Percentiles rank a stretch among this genome's conserved stretches.
Conservation (phyloP, 2,888 invertebrate genomes). For the Sturmia bella region DNA sequence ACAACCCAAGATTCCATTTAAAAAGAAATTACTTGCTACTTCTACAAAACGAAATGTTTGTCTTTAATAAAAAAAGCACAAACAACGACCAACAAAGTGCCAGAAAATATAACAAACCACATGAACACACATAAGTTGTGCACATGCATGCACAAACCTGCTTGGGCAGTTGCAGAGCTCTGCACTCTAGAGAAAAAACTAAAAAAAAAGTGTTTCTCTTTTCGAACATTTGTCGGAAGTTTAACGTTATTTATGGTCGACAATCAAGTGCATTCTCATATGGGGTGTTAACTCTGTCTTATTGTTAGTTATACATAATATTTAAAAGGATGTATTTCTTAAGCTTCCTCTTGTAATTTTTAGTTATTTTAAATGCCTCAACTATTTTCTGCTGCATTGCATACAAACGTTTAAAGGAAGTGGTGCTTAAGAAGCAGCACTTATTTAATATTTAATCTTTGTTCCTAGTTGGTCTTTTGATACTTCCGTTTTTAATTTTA, state of each 20-base stretch:
- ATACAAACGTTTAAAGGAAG: slow-evolving; percentile 16
- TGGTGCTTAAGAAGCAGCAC: slow-evolving; percentile 30
- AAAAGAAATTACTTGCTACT: slow-evolving; percentile 58
- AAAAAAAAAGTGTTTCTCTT: slow-evolving; percentile 30
- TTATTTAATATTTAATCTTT: slow-evolving; percentile 57
- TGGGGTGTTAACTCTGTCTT: slow-evolving; percentile 67
- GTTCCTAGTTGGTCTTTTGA: slow-evolving; percentile 36
- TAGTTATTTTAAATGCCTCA: slow-evolving; percentile 30
- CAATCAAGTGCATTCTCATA: slow-evolving; percentile 69
- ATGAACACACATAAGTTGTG: slow-evolving; percentile 45
- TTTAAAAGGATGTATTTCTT: slow-evolving; percentile 59
- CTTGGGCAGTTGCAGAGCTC: no score
- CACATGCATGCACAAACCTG: slow-evolving; percentile 6
- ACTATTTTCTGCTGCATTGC: slow-evolving; percentile 23
- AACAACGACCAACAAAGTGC: background rate
- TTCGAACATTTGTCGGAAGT: slow-evolving; percentile 64
- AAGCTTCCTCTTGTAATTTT: slow-evolving; percentile 36
- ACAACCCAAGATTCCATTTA: slow-evolving; percentile 52
- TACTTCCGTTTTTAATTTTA: background rate
- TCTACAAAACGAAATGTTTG: slow-evolving; percentile 24
- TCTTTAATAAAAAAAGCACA: slow-evolving; percentile 25
- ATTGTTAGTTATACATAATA: slow-evolving; percentile 58
- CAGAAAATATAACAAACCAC: slow-evolving; percentile 15
- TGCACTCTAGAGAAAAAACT: background rate
- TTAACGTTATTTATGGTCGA: slow-evolving; percentile 69